These are phyloP conservation scores for Theonella swinhoei DNA, from an alignment of 37 sponge, comb jelly and placozoan genomes.

Conservation along the genomic window DNA sequence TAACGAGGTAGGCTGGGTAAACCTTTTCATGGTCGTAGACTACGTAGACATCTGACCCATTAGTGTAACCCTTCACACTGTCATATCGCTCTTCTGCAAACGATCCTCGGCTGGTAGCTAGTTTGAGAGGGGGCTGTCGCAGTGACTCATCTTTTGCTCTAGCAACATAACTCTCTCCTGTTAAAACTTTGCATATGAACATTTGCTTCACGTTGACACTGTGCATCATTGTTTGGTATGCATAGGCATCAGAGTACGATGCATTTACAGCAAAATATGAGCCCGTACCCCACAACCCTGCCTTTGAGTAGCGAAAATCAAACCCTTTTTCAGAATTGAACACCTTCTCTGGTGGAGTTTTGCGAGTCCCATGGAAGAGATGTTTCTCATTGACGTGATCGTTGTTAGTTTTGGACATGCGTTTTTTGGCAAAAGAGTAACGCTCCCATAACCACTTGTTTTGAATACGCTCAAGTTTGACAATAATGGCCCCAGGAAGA, in stretches of 20 bases:
- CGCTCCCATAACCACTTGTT: slow-evolving; percentile 78
- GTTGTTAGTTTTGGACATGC: slow-evolving; percentile 47
- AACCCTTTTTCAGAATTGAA: slow-evolving; percentile 71
- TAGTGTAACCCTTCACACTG: slow-evolving; percentile 71
- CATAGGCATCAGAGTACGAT: slow-evolving; percentile 70
- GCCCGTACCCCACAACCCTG: slow-evolving; percentile 79
- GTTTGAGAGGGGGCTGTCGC: not conserved
- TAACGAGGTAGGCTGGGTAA: slow-evolving; percentile 81
- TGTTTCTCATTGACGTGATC: slow-evolving; percentile 44
- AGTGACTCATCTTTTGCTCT: not conserved
- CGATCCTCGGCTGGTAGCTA: slow-evolving; percentile 45
- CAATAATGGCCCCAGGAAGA: slow-evolving; percentile 17
- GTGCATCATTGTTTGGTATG: not conserved
- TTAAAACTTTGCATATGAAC: slow-evolving; percentile 59
- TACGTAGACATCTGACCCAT: slow-evolving; percentile 58
- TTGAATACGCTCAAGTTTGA: slow-evolving; percentile 62
- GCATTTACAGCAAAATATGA: slow-evolving; percentile 85
- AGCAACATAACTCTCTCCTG: slow-evolving; percentile 37
- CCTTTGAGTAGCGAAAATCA: slow-evolving; percentile 59
- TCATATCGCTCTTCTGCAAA: slow-evolving; percentile 62
- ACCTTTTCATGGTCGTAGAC: slow-evolving; percentile 79
- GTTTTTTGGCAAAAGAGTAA: slow-evolving; percentile 28
- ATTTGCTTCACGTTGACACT: slow-evolving; percentile 38
- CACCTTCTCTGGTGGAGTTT: slow-evolving; percentile 22
- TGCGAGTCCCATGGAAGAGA: slow-evolving; percentile 73